Percentiles rank a stretch among this genome's conserved stretches.
These are phyloP conservation scores for Nycteola revayana DNA, from an alignment of 2,888 invertebrate species.

Conservation along the genomic window DNA sequence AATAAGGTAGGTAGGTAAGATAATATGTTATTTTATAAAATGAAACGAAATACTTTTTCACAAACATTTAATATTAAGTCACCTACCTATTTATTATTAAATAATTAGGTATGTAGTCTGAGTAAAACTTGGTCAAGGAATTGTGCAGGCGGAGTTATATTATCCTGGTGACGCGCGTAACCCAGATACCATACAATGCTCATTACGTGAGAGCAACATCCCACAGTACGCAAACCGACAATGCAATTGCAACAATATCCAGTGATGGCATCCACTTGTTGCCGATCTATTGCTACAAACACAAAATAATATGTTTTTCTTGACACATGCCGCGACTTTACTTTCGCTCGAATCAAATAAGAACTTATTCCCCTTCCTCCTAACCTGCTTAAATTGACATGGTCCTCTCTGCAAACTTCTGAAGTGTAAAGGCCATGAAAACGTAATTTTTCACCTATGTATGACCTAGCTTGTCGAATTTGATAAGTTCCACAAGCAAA, in stretches of 20 bases:
- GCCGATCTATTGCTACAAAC: slow-evolving; percentile 1
- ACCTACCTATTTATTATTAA: not conserved
- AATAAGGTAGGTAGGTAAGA: too few relatives aligned
- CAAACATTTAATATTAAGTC: not conserved
- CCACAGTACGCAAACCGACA: slow-evolving; percentile 6
- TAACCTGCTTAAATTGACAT: slow-evolving; percentile 7
- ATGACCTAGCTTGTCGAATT: slow-evolving; percentile 9
- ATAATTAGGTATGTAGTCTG: not conserved
- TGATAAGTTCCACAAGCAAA: slow-evolving; percentile 8
- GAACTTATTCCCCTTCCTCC: slow-evolving; percentile 8
- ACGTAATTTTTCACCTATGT: slow-evolving; percentile 3
- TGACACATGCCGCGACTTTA: slow-evolving; percentile 6
- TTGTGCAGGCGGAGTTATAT: not conserved
- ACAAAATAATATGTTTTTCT: slow-evolving; percentile 4
- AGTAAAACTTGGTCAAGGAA: not conserved
- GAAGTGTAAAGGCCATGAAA: slow-evolving; percentile 6
- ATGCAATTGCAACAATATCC: slow-evolving; percentile 8
- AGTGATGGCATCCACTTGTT: slow-evolving; percentile 3
- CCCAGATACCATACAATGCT: slow-evolving; percentile 4
- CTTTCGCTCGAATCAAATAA: slow-evolving; percentile 10
- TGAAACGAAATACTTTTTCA: too few relatives aligned
- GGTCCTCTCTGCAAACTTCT: slow-evolving; percentile 8
- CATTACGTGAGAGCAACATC: slow-evolving; percentile 7
- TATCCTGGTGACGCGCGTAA: not conserved
- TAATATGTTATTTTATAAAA: too few relatives aligned